Evolutionary conservation across 2,113 vertebrate genomes (phyloP).

Genomic region (Stigmatopora nigra): DNA sequence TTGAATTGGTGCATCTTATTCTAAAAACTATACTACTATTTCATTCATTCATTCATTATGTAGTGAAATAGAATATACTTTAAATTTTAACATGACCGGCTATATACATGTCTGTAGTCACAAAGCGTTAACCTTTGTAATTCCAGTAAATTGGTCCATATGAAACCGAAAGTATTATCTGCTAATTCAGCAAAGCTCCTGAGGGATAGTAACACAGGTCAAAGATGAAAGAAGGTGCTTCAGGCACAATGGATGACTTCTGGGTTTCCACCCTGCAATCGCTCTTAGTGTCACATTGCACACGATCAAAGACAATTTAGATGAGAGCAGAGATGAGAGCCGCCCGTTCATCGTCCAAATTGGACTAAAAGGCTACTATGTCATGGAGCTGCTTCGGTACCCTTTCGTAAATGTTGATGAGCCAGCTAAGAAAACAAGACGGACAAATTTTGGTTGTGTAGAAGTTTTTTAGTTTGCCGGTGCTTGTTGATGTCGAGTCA

Average conservation of each 20-base stretch:
- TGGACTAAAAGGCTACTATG: conserved; percentile 23
- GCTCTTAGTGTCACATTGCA: conserved; percentile 30
- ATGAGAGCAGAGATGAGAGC: conserved; percentile 32
- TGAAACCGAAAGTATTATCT: conserved; percentile 12
- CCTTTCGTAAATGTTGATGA: conserved; percentile 68
- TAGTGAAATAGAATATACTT: not conserved
- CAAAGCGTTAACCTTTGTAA: conserved; percentile 15
- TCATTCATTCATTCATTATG: not conserved
- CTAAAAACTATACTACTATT: too few species aligned
- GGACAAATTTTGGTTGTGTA: conserved; percentile 57
- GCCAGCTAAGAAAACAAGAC: conserved; percentile 44
- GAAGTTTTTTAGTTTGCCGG: conserved; percentile 19
- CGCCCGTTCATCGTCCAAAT: conserved; percentile 15
- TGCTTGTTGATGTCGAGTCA: conserved; percentile 24
- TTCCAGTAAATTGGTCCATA: conserved; percentile 4
- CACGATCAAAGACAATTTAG: conserved; percentile 46
- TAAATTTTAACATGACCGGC: not conserved
- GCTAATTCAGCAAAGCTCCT: conserved; percentile 31
- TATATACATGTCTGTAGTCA: not conserved
- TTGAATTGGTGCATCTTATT: too few species aligned
- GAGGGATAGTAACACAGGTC: conserved; percentile 1
- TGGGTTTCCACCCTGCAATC: conserved; percentile 16
- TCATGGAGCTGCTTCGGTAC: conserved; percentile 15
- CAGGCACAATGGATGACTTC: conserved; percentile 20
- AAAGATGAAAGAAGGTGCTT: conserved; percentile 41